Evolutionary conservation across 1,140 invertebrate genomes (phyloP).

Genomic region (Musca domestica): DNA sequence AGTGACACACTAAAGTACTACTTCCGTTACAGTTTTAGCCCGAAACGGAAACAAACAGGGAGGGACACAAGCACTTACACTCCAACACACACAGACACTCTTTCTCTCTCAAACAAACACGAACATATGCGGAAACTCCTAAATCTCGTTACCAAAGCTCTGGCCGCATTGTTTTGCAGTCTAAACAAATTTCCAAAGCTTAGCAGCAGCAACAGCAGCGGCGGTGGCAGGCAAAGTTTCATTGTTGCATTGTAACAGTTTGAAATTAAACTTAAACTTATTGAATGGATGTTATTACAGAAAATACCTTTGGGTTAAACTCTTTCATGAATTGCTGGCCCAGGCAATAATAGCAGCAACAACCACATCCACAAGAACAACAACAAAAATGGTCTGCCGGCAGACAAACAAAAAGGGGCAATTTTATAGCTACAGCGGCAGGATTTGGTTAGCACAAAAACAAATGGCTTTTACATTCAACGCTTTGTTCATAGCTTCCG

Average conservation of each 20-base stretch:
- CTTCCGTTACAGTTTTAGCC: slow-evolving; percentile 4
- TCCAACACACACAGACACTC: background rate
- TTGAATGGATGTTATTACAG: slow-evolving; percentile 15
- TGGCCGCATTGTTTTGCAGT: background rate
- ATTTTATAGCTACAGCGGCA: background rate
- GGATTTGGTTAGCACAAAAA: background rate
- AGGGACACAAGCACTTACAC: too few relatives aligned
- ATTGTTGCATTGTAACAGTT: background rate
- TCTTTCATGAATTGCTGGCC: background rate
- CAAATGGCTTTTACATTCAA: background rate
- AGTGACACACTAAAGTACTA: slow-evolving; percentile 21
- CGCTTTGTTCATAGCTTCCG: background rate
- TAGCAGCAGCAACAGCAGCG: too few relatives aligned
- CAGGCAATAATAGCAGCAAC: background rate
- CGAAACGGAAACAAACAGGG: too few relatives aligned
- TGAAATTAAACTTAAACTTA: slow-evolving; percentile 3
- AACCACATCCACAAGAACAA: background rate
- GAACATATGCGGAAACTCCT: background rate
- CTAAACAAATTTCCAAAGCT: background rate
- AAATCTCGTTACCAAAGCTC: background rate
- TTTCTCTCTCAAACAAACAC: too few relatives aligned
- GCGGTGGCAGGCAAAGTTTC: background rate
- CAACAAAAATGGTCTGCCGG: background rate
- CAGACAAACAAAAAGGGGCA: background rate
- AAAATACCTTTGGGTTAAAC: slow-evolving; percentile 7